phyloP scores from a whole-genome alignment of 92 coral and sea anemone species.

The Pocillopora grandis region DNA sequence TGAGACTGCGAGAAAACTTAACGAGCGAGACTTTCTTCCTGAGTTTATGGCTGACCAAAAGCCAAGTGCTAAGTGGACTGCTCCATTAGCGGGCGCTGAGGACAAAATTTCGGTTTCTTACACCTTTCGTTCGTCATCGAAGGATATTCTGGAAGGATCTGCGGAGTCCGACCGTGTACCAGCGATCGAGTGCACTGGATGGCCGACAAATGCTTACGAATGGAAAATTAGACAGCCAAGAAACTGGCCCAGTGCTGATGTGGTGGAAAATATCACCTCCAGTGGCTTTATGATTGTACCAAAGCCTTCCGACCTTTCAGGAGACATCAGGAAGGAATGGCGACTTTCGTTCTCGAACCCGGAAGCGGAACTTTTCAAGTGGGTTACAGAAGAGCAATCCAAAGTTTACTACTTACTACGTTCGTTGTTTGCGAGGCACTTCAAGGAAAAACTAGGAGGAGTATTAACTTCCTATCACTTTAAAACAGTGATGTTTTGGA shows the following conservation, averaged over 20 bases:
- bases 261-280: slow-evolving; percentile 14
- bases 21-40: slow-evolving; percentile 32
- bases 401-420: slow-evolving; percentile 40
- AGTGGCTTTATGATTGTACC: slow-evolving; percentile 37
- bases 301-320: slow-evolving; percentile 29
- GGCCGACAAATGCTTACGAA: slow-evolving; percentile 19
- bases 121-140: slow-evolving; percentile 4
- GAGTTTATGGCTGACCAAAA: slow-evolving; percentile 26
- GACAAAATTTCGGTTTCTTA: background rate
- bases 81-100: background rate
- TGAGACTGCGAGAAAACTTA: slow-evolving; percentile 17
- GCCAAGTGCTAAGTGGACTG: slow-evolving; percentile 29
- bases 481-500: slow-evolving; percentile 51
- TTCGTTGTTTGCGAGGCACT: slow-evolving; percentile 20
- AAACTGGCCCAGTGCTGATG: slow-evolving; percentile 29
- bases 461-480: slow-evolving; percentile 39
- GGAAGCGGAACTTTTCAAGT: slow-evolving; percentile 32
- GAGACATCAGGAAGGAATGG: slow-evolving; percentile 38
- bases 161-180: slow-evolving; percentile 6
- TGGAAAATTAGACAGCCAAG: slow-evolving; percentile 38
- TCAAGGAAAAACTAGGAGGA: slow-evolving; percentile 33
- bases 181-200: slow-evolving; percentile 38
- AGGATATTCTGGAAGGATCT: background rate
- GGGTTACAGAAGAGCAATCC: slow-evolving; percentile 25
- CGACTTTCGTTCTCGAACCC: slow-evolving; percentile 36